These are phyloP conservation scores for Haplochromis burtoni DNA, from an alignment of 2,113 vertebrate genomes.

Conservation along the genomic window DNA sequence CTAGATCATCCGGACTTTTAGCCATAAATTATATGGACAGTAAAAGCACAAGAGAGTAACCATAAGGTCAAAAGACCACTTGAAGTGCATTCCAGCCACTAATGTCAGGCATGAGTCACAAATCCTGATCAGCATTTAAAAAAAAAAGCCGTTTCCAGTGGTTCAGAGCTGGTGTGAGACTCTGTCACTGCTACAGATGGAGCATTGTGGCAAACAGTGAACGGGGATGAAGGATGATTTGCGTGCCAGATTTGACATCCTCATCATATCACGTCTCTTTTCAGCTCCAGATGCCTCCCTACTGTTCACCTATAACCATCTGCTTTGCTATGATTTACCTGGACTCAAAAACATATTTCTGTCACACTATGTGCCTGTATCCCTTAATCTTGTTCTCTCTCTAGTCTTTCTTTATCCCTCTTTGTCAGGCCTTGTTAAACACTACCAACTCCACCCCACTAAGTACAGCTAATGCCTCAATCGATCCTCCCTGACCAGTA, in stretches of 20 bases:
- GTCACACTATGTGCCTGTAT: not conserved
- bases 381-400: not conserved
- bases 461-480: constrained; percentile 17
- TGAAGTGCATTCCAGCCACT: not conserved
- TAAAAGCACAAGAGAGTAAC: not conserved
- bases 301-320: not conserved
- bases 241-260: not conserved
- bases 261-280: not conserved
- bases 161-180: not conserved
- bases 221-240: not conserved
- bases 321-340: not conserved
- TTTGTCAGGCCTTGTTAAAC: constrained; percentile 38
- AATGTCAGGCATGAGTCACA: not conserved
- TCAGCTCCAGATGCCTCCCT: not conserved
- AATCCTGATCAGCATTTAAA: not conserved
- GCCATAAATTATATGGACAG: not conserved
- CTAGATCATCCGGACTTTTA: not conserved
- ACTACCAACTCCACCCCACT: not conserved
- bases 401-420: not conserved
- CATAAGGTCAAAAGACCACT: not conserved
- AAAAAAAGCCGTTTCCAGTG: not conserved
- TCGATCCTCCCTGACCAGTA: constrained; percentile 8
- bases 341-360: not conserved
- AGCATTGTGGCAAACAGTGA: not conserved
- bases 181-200: not conserved